Percentiles rank a stretch among this genome's conserved stretches.
Conservation (phyloP, 1,140 invertebrate genomes). For the Cyrtorhinus lividipennis region DNA sequence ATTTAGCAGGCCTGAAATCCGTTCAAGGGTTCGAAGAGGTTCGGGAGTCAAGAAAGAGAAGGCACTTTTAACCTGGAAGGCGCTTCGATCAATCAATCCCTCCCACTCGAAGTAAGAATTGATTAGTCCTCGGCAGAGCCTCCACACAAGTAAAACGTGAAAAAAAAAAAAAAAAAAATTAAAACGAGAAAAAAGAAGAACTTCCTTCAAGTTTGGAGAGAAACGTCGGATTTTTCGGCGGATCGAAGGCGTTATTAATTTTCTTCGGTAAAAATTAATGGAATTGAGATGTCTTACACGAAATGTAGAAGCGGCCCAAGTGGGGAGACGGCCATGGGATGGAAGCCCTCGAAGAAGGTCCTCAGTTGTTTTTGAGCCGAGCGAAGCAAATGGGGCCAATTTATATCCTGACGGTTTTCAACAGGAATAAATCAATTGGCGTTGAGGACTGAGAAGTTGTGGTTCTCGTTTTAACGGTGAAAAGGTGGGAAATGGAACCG, state of each 20-base stretch:
- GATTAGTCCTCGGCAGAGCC: neutral
- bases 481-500: conserved; percentile 7
- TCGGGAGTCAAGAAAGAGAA: no score
- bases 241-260: neutral
- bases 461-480: neutral
- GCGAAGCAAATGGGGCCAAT: conserved; percentile 6
- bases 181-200: no score
- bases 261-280: conserved; percentile 6
- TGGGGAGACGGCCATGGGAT: neutral
- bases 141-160: neutral
- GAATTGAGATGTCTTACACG: neutral
- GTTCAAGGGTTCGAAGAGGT: no score
- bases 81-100: neutral
- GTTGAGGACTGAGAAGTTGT: no score
- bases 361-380: neutral
- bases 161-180: neutral
- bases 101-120: neutral
- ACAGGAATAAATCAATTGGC: conserved; percentile 9
- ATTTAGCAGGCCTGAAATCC: no score
- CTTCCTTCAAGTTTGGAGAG: no score
- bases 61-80: neutral
- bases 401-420: conserved; percentile 7
- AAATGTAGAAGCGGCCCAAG: neutral
- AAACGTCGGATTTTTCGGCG: neutral
- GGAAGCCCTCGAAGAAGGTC: neutral